phyloP scores from a whole-genome alignment of 2,888 invertebrate species.

The Xanthorhoe spadicearia region DNA sequence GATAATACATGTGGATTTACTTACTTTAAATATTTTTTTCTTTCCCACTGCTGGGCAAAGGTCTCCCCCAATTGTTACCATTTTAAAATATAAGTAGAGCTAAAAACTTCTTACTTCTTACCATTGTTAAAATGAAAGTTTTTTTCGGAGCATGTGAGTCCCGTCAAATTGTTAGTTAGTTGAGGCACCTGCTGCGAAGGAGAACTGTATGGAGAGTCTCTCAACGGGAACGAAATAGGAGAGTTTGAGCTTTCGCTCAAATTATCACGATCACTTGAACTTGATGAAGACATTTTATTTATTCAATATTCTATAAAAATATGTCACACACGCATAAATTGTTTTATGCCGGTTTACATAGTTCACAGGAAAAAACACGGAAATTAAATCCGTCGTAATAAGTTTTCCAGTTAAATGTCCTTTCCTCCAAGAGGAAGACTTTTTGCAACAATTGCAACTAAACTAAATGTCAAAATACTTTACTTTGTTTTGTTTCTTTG shows the following conservation, averaged over 20 bases:
- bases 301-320: slow-evolving; percentile 3
- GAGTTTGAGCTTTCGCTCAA: slow-evolving; percentile 68
- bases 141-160: slow-evolving; percentile 60
- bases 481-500: too few species aligned
- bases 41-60: too few species aligned
- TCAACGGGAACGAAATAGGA: slow-evolving; percentile 55
- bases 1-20: too few species aligned
- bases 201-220: slow-evolving; percentile 67
- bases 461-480: slow-evolving; percentile 14
- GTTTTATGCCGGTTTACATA: neutral
- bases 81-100: too few species aligned
- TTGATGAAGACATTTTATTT: slow-evolving; percentile 45
- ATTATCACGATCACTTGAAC: slow-evolving; percentile 64
- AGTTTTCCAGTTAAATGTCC: slow-evolving; percentile 17
- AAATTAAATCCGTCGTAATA: neutral
- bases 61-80: too few species aligned
- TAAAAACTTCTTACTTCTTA: slow-evolving; percentile 32
- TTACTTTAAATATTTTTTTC: too few species aligned
- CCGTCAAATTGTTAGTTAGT: slow-evolving; percentile 62
- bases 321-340: slow-evolving; percentile 9
- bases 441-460: slow-evolving; percentile 9
- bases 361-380: neutral
- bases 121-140: slow-evolving; percentile 43
- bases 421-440: too few species aligned
- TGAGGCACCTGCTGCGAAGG: slow-evolving; percentile 75